Evolutionary conservation across 2,113 vertebrate genomes (phyloP).

Genomic region (Amblyornis subalaris): DNA sequence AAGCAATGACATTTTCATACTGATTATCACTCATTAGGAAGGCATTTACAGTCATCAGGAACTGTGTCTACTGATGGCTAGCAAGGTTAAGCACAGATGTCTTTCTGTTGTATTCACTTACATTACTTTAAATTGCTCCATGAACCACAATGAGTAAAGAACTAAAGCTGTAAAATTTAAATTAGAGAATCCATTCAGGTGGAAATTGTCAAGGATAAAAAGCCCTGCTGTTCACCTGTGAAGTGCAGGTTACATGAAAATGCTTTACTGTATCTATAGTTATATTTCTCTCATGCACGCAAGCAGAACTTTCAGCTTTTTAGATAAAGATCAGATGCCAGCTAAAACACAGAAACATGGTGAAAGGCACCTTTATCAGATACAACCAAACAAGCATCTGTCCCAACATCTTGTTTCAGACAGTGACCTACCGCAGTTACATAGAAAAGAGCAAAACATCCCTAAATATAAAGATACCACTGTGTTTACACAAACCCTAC

Average conservation of each 20-base stretch:
- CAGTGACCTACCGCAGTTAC: background rate
- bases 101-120: background rate
- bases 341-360: background rate
- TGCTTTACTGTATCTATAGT: background rate
- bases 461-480: background rate
- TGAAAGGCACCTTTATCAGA: background rate
- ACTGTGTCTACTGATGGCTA: conserved; percentile 16
- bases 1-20: conserved; percentile 38
- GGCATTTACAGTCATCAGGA: conserved; percentile 26
- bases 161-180: conserved; percentile 32
- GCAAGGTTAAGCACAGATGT: conserved; percentile 30
- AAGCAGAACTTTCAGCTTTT: background rate
- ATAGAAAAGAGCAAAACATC: background rate
- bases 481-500: background rate
- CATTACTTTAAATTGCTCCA: conserved; percentile 31
- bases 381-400: background rate
- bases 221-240: background rate
- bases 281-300: background rate
- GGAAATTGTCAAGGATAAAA: background rate
- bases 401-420: background rate
- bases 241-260: background rate
- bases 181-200: conserved; percentile 2
- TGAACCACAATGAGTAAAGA: conserved; percentile 9
- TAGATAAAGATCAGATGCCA: background rate
- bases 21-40: conserved; percentile 34